Percentiles rank a stretch among this genome's conserved stretches.
Conservation (phyloP, 2,113 vertebrate species). For the Pipa parva region DNA sequence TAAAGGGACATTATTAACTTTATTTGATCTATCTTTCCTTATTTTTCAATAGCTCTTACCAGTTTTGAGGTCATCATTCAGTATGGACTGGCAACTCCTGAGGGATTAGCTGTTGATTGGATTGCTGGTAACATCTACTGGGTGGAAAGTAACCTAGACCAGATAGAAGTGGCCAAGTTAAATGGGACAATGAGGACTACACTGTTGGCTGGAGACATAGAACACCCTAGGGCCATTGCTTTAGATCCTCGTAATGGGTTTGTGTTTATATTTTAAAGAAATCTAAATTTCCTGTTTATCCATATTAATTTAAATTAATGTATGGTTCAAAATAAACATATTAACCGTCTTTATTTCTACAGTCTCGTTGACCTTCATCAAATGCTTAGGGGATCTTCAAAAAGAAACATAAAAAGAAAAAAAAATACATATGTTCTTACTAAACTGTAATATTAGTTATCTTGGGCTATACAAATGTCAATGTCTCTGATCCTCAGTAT, state of each 20-base stretch:
- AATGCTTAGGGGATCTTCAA: too few species aligned
- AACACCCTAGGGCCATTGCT: conserved; percentile 90
- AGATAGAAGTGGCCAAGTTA: conserved; percentile 95
- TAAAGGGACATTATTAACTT: too few species aligned
- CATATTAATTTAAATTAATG: neutral
- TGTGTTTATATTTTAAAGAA: conserved; percentile 5
- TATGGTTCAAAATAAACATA: too few species aligned
- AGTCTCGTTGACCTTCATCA: too few species aligned
- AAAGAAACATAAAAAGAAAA: too few species aligned
- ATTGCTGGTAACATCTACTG: conserved; percentile 98
- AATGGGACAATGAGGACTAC: conserved; percentile 93
- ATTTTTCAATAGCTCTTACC: conserved; percentile 72
- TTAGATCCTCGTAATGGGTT: conserved; percentile 92
- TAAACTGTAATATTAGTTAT: too few species aligned
- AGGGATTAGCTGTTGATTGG: conserved; percentile 95
- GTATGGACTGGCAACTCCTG: conserved; percentile 88
- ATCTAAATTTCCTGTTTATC: neutral
- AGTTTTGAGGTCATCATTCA: conserved; percentile 97
- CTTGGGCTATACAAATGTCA: too few species aligned
- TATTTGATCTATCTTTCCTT: neutral
- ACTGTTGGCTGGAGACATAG: conserved; percentile 88
- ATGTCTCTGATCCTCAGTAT: too few species aligned
- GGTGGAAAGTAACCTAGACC: conserved; percentile 97
- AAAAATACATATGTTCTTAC: too few species aligned
- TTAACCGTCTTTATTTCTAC: too few species aligned